These are phyloP conservation scores for Elymnias hypermnestra DNA, from an alignment of 1,140 invertebrate species.

Conservation along the genomic window DNA sequence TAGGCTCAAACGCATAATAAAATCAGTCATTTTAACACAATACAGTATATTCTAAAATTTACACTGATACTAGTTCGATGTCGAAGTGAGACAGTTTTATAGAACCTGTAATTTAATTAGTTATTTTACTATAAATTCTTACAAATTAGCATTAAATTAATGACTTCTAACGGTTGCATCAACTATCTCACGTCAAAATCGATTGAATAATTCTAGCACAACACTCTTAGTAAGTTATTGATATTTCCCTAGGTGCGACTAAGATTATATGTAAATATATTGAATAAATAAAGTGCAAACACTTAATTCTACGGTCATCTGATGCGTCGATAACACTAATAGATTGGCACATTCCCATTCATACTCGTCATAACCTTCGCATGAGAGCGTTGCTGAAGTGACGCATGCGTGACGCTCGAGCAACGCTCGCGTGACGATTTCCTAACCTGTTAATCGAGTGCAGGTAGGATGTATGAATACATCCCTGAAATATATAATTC, in stretches of 20 bases:
- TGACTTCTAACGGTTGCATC: slow-evolving; percentile 61
- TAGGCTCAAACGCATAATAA: slow-evolving; percentile 75
- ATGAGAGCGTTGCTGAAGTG: slow-evolving; percentile 2
- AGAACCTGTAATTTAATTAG: slow-evolving; percentile 53
- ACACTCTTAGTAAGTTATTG: slow-evolving; percentile 75
- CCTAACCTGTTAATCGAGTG: no score
- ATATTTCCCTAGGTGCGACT: slow-evolving; percentile 75
- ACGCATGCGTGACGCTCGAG: background rate
- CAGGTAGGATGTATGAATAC: no score
- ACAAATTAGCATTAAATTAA: slow-evolving; percentile 71
- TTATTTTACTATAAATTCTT: slow-evolving; percentile 73
- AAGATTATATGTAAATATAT: slow-evolving; percentile 71
- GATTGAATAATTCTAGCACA: slow-evolving; percentile 70
- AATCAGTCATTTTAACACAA: slow-evolving; percentile 77
- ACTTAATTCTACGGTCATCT: slow-evolving; percentile 66
- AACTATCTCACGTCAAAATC: slow-evolving; percentile 67
- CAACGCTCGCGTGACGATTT: background rate
- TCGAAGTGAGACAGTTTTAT: slow-evolving; percentile 61
- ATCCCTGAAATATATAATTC: no score
- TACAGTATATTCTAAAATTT: slow-evolving; percentile 72
- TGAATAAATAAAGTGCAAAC: slow-evolving; percentile 75
- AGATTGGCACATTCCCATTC: slow-evolving; percentile 72
- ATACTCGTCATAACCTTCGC: slow-evolving; percentile 28
- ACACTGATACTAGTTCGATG: slow-evolving; percentile 69
- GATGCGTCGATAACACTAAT: slow-evolving; percentile 59